phyloP scores from a whole-genome alignment of 2,888 invertebrate genomes.

The Eupithecia exiguata region DNA sequence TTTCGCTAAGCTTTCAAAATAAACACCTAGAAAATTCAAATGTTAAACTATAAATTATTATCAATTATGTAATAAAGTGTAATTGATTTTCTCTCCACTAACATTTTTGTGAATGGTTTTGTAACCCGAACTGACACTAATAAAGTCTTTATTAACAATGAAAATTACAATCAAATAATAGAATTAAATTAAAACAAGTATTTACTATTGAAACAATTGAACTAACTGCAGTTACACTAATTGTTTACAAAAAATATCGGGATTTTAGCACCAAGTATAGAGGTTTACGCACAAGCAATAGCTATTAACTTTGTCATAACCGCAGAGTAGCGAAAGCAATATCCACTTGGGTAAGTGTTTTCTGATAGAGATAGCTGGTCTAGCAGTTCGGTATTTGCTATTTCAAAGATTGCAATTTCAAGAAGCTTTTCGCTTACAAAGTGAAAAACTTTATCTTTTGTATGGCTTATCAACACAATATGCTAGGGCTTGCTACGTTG shows the following conservation, averaged over 20 bases:
- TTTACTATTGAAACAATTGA: no score
- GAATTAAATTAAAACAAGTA: no score
- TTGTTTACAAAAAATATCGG: background rate
- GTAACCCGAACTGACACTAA: no score
- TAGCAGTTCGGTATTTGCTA: conserved; percentile 22
- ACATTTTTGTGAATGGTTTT: no score
- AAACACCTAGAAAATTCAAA: no score
- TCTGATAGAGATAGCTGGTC: conserved; percentile 27
- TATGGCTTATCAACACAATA: background rate
- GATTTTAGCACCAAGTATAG: background rate
- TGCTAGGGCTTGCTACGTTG: background rate
- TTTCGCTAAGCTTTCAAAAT: no score
- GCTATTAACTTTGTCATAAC: conserved; percentile 21
- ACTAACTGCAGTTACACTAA: no score
- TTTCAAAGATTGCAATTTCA: conserved; percentile 18
- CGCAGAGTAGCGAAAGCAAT: conserved; percentile 26
- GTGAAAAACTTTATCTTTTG: conserved; percentile 16
- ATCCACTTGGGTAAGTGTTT: conserved; percentile 33
- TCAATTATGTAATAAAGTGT: no score
- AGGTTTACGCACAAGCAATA: background rate
- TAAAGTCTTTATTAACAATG: no score
- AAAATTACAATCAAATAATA: no score
- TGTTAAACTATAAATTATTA: no score
- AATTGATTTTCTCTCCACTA: no score
- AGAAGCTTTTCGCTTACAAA: conserved; percentile 6